Conservation (phyloP, 2,113 vertebrate species). For the Paraplagusia blochii region DNA sequence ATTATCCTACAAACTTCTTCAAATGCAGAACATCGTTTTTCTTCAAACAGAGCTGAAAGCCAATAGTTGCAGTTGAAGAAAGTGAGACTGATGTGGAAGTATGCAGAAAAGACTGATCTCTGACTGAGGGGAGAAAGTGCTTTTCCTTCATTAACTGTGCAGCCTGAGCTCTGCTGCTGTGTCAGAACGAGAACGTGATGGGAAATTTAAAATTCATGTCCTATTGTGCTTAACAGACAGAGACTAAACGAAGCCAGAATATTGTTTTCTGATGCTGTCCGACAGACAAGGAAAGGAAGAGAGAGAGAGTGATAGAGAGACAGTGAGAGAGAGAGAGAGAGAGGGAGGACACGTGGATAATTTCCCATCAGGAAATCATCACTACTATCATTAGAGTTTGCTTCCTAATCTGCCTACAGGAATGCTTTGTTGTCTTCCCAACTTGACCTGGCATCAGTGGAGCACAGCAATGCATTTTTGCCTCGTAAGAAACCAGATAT, state of each 20-base stretch:
- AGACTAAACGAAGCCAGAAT: slow-evolving; percentile 36
- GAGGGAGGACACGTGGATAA: slow-evolving; percentile 3
- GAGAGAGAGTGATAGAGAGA: too few species aligned
- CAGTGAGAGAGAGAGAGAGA: neutral
- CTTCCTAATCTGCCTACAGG: slow-evolving; percentile 53
- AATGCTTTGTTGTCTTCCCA: slow-evolving; percentile 53
- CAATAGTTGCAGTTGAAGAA: too few species aligned
- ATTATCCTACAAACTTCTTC: too few species aligned
- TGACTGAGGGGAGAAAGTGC: slow-evolving; percentile 54
- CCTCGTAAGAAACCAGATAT: slow-evolving; percentile 53
- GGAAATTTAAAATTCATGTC: slow-evolving; percentile 56
- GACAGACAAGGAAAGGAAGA: slow-evolving; percentile 21
- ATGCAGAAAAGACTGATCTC: neutral
- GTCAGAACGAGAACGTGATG: slow-evolving; percentile 62
- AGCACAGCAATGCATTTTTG: slow-evolving; percentile 53
- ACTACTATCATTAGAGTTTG: slow-evolving; percentile 57
- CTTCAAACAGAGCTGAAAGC: too few species aligned
- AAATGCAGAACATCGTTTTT: too few species aligned
- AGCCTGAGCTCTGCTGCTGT: slow-evolving; percentile 55
- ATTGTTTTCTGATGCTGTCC: slow-evolving; percentile 48
- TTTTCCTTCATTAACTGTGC: slow-evolving; percentile 71
- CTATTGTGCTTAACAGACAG: slow-evolving; percentile 52
- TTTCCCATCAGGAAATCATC: slow-evolving; percentile 45
- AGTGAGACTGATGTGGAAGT: too few species aligned
- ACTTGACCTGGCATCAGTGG: slow-evolving; percentile 64